Conservation (phyloP, 1,140 invertebrate genomes). For the Bombus ignitus region DNA sequence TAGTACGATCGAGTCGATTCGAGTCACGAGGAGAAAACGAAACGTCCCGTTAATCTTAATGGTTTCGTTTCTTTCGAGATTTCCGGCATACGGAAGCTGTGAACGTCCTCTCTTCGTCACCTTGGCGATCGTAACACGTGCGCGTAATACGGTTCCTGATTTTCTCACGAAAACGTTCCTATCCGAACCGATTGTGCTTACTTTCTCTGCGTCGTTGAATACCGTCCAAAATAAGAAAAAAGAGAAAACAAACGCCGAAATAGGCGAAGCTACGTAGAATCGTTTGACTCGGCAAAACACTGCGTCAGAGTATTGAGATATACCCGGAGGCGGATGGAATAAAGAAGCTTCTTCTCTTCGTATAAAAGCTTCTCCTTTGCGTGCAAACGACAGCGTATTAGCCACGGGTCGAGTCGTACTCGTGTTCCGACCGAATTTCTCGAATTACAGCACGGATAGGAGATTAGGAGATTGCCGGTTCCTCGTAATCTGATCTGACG, state of each 20-base stretch:
- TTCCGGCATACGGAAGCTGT: not conserved
- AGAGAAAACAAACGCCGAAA: not conserved
- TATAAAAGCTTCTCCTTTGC: not conserved
- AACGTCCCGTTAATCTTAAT: not conserved
- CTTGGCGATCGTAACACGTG: too few species aligned
- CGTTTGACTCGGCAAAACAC: too few species aligned
- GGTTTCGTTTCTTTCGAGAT: not conserved
- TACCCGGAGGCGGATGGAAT: not conserved
- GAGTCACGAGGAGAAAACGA: slow-evolving; percentile 9
- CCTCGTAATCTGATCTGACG: slow-evolving; percentile 55
- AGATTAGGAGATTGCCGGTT: slow-evolving; percentile 18
- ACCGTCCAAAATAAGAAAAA: too few species aligned
- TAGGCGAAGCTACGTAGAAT: too few species aligned
- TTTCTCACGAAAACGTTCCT: not conserved
- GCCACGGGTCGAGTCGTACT: not conserved
- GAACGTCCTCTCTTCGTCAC: too few species aligned
- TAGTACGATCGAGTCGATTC: not conserved
- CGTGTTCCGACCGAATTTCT: not conserved
- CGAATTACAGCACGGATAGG: slow-evolving; percentile 29
- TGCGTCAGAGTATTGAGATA: not conserved
- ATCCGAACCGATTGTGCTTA: too few species aligned
- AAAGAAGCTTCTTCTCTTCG: too few species aligned
- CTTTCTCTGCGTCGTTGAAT: too few species aligned
- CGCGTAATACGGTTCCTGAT: not conserved
- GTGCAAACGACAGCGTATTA: slow-evolving; percentile 5